These are phyloP conservation scores for Ciconia boyciana DNA, from an alignment of 2,113 vertebrate species.

Conservation along the genomic window DNA sequence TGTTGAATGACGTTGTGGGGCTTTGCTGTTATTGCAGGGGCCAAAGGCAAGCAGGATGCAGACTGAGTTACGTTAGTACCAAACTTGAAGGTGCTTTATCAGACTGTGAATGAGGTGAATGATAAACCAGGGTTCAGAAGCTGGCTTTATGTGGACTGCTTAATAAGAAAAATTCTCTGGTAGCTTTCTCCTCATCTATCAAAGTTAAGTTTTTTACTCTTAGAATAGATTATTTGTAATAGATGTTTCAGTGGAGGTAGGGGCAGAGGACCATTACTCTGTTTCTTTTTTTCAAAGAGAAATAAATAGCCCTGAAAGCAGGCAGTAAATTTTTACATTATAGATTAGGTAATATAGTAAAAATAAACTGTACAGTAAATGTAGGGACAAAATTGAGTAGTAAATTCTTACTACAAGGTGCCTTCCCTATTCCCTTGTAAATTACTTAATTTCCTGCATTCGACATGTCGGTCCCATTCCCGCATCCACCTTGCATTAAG, in stretches of 20 bases:
- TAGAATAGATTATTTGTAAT: background rate
- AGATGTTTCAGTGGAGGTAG: background rate
- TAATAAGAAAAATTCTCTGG: background rate
- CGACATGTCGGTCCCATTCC: background rate
- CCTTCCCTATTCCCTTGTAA: constrained; percentile 43
- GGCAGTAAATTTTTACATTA: constrained; percentile 14
- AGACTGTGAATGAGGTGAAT: background rate
- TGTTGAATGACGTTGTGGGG: background rate
- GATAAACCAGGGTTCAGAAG: background rate
- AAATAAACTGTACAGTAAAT: constrained; percentile 14
- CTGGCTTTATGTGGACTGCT: background rate
- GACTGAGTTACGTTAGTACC: background rate
- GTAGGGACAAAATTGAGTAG: constrained; percentile 37
- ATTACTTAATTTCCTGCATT: constrained; percentile 49
- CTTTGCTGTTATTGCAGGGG: background rate
- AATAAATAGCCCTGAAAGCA: background rate
- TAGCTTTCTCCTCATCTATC: background rate
- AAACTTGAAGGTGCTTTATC: constrained; percentile 3
- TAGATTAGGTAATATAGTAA: constrained; percentile 34
- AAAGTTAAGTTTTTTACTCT: background rate
- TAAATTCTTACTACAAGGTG: constrained; percentile 54
- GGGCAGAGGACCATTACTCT: background rate
- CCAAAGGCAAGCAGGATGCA: background rate
- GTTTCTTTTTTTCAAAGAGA: background rate
- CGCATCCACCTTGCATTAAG: background rate